Conservation (phyloP, 1,140 invertebrate genomes). For the Panagrolaimus sp. region DNA sequence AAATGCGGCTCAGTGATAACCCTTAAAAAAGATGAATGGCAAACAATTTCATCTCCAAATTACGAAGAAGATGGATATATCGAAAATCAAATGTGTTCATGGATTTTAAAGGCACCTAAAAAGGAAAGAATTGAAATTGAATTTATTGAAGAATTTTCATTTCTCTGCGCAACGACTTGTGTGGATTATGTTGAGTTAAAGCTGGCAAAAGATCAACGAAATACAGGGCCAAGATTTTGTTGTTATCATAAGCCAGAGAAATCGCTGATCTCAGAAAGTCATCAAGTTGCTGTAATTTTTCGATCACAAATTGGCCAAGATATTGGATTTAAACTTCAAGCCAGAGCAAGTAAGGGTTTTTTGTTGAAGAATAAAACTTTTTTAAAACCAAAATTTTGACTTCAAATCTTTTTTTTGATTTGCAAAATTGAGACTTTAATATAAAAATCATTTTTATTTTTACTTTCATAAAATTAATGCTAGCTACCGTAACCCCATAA, state of each 20-base stretch:
- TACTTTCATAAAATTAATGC: no score
- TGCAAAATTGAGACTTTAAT: no score
- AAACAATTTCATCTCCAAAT: slow-evolving; percentile 38
- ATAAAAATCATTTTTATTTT: no score
- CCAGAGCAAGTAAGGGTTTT: slow-evolving; percentile 41
- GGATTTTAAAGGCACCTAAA: slow-evolving; percentile 41
- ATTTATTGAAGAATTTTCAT: slow-evolving; percentile 52
- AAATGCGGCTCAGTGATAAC: slow-evolving; percentile 46
- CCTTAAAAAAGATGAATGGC: slow-evolving; percentile 35
- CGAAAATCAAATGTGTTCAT: slow-evolving; percentile 48
- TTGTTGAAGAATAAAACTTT: no score
- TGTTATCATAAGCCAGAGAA: slow-evolving; percentile 37
- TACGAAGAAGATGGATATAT: slow-evolving; percentile 46
- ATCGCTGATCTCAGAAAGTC: slow-evolving; percentile 45
- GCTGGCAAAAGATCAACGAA: slow-evolving; percentile 41
- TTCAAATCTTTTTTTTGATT: no score
- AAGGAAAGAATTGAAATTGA: slow-evolving; percentile 41
- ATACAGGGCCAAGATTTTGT: slow-evolving; percentile 50
- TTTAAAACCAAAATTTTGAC: no score
- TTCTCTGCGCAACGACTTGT: slow-evolving; percentile 51
- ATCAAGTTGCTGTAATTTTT: slow-evolving; percentile 46
- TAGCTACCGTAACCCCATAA: no score
- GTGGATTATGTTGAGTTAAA: slow-evolving; percentile 53
- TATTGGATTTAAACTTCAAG: slow-evolving; percentile 44
- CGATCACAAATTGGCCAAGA: slow-evolving; percentile 37